These are phyloP conservation scores for Panthera tigris DNA, from an alignment of 2,113 vertebrate genomes.

Conservation along the genomic window DNA sequence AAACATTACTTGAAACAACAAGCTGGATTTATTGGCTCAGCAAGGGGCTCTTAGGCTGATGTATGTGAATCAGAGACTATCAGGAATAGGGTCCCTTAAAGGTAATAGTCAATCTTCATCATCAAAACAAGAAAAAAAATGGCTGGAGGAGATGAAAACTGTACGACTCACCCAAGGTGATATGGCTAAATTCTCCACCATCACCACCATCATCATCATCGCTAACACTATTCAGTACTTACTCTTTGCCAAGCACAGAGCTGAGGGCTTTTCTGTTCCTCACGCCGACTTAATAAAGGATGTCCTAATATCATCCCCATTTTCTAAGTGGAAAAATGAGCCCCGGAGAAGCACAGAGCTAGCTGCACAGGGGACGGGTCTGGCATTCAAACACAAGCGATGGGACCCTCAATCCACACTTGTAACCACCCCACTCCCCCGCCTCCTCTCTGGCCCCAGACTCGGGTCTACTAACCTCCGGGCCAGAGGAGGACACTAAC, in stretches of 20 bases:
- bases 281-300: background rate
- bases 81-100: background rate
- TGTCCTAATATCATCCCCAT: no score
- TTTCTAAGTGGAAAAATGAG: background rate
- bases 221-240: background rate
- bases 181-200: background rate
- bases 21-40: slow-evolving; percentile 6
- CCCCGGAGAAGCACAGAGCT: background rate
- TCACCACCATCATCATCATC: no score
- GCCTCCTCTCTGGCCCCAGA: background rate
- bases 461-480: background rate
- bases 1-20: slow-evolving; percentile 24
- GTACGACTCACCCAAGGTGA: background rate
- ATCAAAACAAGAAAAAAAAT: background rate
- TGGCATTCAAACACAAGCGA: background rate
- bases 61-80: background rate
- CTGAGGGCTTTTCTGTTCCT: background rate
- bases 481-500: background rate
- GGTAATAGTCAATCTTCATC: background rate
- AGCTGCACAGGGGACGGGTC: background rate
- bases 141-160: background rate
- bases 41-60: background rate
- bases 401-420: background rate
- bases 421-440: background rate
- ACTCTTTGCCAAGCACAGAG: background rate